A percentile compares a stretch with the other conserved stretches of the same genome.
phyloP scores from a whole-genome alignment of 1,140 invertebrate species.

The Coptotermes formosanus region DNA sequence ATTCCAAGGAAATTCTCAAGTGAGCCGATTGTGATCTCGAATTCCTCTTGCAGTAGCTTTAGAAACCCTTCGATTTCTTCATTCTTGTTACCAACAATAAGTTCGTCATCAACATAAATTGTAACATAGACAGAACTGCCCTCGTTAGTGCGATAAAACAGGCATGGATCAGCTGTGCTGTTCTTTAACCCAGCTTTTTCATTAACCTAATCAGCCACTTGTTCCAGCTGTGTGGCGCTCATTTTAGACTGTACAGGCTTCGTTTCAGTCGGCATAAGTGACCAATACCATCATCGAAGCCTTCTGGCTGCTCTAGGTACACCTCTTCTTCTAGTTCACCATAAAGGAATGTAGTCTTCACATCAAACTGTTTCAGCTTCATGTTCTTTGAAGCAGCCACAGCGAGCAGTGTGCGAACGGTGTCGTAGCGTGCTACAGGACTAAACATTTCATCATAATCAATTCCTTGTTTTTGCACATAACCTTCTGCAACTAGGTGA shows the following conservation, averaged over 20 bases:
- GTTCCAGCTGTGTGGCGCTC: too few species aligned
- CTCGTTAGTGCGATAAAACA: too few species aligned
- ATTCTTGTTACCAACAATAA: too few species aligned
- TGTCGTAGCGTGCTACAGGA: slow-evolving; percentile 42
- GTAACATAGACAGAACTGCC: too few species aligned
- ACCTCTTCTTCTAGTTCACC: slow-evolving; percentile 47
- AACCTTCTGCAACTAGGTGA: slow-evolving; percentile 41
- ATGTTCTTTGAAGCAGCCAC: slow-evolving; percentile 37
- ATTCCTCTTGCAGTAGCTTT: too few species aligned
- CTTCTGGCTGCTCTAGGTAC: slow-evolving; percentile 47
- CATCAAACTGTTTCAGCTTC: slow-evolving; percentile 41
- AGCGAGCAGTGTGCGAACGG: slow-evolving; percentile 39
- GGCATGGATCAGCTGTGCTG: too few species aligned
- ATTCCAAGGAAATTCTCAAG: too few species aligned
- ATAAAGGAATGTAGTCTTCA: slow-evolving; percentile 48
- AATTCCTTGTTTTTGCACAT: slow-evolving; percentile 38
- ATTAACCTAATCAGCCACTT: too few species aligned
- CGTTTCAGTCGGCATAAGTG: slow-evolving; percentile 44
- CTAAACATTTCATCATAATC: slow-evolving; percentile 42
- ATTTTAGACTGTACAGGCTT: slow-evolving; percentile 47
- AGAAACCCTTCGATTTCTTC: too few species aligned
- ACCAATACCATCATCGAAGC: slow-evolving; percentile 39
- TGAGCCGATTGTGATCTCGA: too few species aligned
- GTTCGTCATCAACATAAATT: too few species aligned
- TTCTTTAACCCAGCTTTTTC: too few species aligned